Percentiles rank a stretch among this genome's conserved stretches.
These are phyloP conservation scores for Chaenogobius annularis DNA, from an alignment of 2,113 vertebrate genomes.

Conservation along the genomic window DNA sequence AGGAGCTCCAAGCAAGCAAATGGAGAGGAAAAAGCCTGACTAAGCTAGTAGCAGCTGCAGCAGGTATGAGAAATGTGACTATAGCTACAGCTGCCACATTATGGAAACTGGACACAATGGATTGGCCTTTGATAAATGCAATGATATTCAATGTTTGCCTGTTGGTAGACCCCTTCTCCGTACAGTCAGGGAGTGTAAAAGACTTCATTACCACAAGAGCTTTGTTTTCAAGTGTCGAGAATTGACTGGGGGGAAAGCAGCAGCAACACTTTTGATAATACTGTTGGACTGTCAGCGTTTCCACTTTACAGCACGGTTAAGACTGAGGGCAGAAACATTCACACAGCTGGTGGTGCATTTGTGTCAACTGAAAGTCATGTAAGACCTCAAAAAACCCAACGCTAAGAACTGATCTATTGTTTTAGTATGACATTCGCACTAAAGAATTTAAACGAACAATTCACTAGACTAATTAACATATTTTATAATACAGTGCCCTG, in stretches of 20 bases:
- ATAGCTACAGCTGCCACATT: constrained; percentile 18
- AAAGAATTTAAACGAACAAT: not conserved
- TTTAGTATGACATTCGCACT: not conserved
- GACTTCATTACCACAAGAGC: constrained; percentile 15
- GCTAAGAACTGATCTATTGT: not conserved
- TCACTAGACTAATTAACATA: not conserved
- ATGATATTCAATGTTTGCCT: constrained; percentile 9
- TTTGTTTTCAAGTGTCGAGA: constrained; percentile 8
- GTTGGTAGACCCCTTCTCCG: constrained; percentile 4
- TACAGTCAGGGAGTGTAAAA: constrained; percentile 9
- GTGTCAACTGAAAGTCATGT: not conserved
- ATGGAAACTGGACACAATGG: constrained; percentile 15
- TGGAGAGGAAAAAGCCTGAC: constrained; percentile 41
- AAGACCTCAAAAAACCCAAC: too few relatives aligned
- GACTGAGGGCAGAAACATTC: not conserved
- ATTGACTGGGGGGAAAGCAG: not conserved
- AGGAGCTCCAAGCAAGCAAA: constrained; percentile 40
- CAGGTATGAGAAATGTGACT: constrained; percentile 16
- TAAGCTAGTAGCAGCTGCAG: constrained; percentile 30
- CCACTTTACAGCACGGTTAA: not conserved
- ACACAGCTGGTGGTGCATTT: not conserved
- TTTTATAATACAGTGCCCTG: not conserved
- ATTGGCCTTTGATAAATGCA: constrained; percentile 19
- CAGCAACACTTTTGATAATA: constrained; percentile 2
- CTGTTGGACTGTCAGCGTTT: not conserved